A percentile compares a stretch with the other conserved stretches of the same genome.
phyloP scores from a whole-genome alignment of 2,797 vertebrate species.

The Girardinus metallicus region DNA sequence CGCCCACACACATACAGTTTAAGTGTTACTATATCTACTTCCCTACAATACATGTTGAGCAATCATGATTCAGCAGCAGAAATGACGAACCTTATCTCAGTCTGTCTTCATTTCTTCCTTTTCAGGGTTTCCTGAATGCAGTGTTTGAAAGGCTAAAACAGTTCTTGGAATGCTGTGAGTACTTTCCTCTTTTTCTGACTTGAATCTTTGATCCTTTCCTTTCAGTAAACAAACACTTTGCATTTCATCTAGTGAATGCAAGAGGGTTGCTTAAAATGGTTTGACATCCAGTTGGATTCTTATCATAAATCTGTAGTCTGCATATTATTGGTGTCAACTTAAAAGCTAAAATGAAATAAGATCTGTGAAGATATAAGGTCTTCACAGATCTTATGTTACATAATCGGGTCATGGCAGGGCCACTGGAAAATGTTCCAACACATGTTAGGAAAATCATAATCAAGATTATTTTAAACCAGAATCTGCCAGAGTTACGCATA shows the following conservation, averaged over 20 bases:
- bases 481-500: not conserved
- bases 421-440: not conserved
- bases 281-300: not conserved
- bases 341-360: not conserved
- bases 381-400: not conserved
- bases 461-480: too few species aligned
- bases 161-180: slow-evolving; percentile 97
- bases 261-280: not conserved
- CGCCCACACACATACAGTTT: slow-evolving; percentile 15
- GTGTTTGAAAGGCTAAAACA: slow-evolving; percentile 94
- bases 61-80: slow-evolving; percentile 47
- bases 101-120: slow-evolving; percentile 64
- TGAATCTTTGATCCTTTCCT: slow-evolving; percentile 32
- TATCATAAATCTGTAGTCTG: not conserved
- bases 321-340: slow-evolving; percentile 12
- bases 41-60: slow-evolving; percentile 38
- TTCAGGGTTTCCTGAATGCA: slow-evolving; percentile 91
- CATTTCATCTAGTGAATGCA: slow-evolving; percentile 20
- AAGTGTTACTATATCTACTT: slow-evolving; percentile 36
- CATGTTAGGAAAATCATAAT: too few species aligned
- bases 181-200: slow-evolving; percentile 37
- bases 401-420: not conserved
- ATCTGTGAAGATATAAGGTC: too few species aligned
- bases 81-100: slow-evolving; percentile 58
- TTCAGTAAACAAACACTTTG: slow-evolving; percentile 27